Percentiles rank a stretch among this genome's conserved stretches.
phyloP scores from a whole-genome alignment of 2,113 vertebrate species.

The Sorex araneus region DNA sequence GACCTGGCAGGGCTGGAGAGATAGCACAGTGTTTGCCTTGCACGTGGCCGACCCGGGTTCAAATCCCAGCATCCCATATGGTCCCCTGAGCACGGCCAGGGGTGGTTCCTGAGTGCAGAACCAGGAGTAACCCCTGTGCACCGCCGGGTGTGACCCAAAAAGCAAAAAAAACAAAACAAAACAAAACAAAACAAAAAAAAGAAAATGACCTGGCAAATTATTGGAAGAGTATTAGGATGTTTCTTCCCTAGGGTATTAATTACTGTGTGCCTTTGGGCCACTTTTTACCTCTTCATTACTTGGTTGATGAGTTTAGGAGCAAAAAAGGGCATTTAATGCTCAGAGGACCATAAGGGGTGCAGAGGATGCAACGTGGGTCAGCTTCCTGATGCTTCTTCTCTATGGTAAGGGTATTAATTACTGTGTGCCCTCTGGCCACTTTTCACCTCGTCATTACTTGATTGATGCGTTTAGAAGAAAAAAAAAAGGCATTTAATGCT shows the following conservation, averaged over 20 bases:
- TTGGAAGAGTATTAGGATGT: neutral
- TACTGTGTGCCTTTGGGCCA: neutral
- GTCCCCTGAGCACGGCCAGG: too few species aligned
- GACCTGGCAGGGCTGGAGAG: too few species aligned
- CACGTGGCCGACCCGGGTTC: too few species aligned
- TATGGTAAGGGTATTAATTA: neutral
- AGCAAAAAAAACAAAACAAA: too few species aligned
- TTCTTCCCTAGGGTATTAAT: neutral
- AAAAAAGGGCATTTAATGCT: neutral
- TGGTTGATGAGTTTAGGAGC: neutral
- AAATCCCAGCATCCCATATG: too few species aligned
- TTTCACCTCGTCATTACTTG: neutral
- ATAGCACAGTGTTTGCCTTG: too few species aligned
- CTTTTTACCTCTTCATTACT: neutral
- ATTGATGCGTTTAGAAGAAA: neutral
- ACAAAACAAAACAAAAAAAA: too few species aligned
- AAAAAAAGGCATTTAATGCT: neutral
- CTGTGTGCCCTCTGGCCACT: neutral
- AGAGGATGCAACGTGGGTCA: too few species aligned
- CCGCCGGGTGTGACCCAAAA: too few species aligned
- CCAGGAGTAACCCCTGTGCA: too few species aligned
- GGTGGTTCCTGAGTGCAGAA: too few species aligned
- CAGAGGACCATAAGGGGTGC: too few species aligned
- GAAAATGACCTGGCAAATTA: neutral
- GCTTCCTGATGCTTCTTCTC: slow-evolving; percentile 6